Percentiles rank a stretch among this genome's conserved stretches.
Evolutionary conservation across 2,797 vertebrate species (phyloP).

Genomic region (Darevskia mixta): DNA sequence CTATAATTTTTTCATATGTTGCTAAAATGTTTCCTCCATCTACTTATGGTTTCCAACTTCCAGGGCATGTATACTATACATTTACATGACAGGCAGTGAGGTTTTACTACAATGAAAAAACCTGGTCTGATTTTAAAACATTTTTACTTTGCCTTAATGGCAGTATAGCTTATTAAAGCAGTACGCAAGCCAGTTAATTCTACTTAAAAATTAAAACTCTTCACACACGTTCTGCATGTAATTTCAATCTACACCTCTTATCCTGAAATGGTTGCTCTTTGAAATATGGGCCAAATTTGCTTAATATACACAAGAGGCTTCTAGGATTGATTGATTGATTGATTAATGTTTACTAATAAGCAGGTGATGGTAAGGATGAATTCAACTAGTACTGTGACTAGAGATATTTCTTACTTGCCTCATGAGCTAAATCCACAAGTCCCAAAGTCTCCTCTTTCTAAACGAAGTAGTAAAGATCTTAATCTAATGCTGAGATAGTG

Average conservation of each 20-base stretch:
- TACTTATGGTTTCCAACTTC: conserved; percentile 40
- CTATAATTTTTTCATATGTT: conserved; percentile 79
- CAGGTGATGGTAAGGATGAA: background rate
- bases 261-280: conserved; percentile 21
- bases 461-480: conserved; percentile 29
- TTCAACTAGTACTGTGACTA: background rate
- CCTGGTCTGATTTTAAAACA: background rate
- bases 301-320: background rate
- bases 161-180: rapidly evolving
- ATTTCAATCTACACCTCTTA: background rate
- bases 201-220: conserved; percentile 23
- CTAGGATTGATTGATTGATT: background rate
- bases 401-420: background rate
- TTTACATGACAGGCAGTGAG: background rate
- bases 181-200: conserved; percentile 26
- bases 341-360: background rate
- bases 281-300: background rate
- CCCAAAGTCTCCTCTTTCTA: background rate
- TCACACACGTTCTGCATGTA: background rate
- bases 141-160: background rate
- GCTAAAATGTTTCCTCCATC: conserved; percentile 64
- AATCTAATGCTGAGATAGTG: conserved; percentile 28
- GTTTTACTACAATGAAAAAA: conserved; percentile 16
- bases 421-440: background rate
- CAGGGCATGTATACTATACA: background rate